Conservation (phyloP, 2,888 invertebrate genomes). For the Leucoma salicis region DNA sequence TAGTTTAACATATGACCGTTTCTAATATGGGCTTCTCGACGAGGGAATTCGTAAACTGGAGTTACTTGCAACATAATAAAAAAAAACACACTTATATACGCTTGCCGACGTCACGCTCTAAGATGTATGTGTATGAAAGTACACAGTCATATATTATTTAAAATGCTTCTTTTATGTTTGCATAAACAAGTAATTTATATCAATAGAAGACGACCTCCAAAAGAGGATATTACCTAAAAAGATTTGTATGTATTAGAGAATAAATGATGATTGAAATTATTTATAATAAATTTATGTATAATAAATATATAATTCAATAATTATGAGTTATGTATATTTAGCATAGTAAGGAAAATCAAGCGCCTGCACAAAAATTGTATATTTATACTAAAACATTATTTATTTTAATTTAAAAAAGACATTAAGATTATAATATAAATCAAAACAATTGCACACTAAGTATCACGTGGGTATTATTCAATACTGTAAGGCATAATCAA, state of each 20-base stretch:
- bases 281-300: too few species aligned
- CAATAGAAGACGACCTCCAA: constrained; percentile 61
- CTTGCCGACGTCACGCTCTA: constrained; percentile 64
- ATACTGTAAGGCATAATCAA: too few species aligned
- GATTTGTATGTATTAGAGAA: constrained; percentile 40
- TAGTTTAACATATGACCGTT: constrained; percentile 52
- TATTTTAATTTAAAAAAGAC: constrained; percentile 14
- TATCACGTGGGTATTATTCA: constrained; percentile 21
- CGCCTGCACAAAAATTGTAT: background rate
- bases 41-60: constrained; percentile 52
- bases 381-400: constrained; percentile 11
- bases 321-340: background rate
- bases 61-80: constrained; percentile 58
- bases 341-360: background rate
- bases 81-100: constrained; percentile 72
- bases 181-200: constrained; percentile 43
- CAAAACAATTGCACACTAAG: too few species aligned
- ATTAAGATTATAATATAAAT: constrained; percentile 24
- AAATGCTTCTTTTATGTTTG: constrained; percentile 62
- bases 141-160: constrained; percentile 68
- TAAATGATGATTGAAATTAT: too few species aligned
- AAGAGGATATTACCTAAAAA: constrained; percentile 46
- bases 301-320: background rate
- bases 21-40: constrained; percentile 67
- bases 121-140: constrained; percentile 72